Percentiles rank a stretch among this genome's conserved stretches.
Evolutionary conservation across 2,888 invertebrate species (phyloP).

Genomic region (Marronus borbonicus): DNA sequence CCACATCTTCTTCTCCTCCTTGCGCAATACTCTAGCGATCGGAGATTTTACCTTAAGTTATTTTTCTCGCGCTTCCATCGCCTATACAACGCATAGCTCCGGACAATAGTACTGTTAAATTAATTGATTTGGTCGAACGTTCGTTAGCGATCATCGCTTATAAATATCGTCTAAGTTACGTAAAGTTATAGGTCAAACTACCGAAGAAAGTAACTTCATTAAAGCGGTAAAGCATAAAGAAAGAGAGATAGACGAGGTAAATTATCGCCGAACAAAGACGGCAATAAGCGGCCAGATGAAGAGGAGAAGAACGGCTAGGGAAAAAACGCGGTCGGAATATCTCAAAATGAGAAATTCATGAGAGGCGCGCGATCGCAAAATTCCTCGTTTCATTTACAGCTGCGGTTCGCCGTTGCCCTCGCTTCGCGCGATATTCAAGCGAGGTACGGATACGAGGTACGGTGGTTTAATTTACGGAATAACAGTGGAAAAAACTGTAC

Average conservation of each 20-base stretch:
- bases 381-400: slow-evolving; percentile 37
- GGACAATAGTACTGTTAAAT: slow-evolving; percentile 25
- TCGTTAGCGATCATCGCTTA: slow-evolving; percentile 34
- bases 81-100: background rate
- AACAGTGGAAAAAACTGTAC: too few species aligned
- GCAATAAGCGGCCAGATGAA: background rate
- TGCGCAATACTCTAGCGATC: background rate
- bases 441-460: background rate
- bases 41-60: background rate
- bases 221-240: slow-evolving; percentile 37
- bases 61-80: background rate
- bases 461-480: too few species aligned
- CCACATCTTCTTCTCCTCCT: too few species aligned
- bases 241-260: slow-evolving; percentile 22
- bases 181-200: slow-evolving; percentile 47
- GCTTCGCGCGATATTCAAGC: slow-evolving; percentile 9
- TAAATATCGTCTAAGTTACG: slow-evolving; percentile 30
- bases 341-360: slow-evolving; percentile 47
- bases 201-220: slow-evolving; percentile 46
- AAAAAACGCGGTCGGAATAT: slow-evolving; percentile 43
- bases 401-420: background rate
- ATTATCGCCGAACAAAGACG: slow-evolving; percentile 32
- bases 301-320: background rate
- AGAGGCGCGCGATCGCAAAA: slow-evolving; percentile 30
- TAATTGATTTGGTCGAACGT: slow-evolving; percentile 37